These are phyloP conservation scores for Chaetorhynchus papuensis DNA, from an alignment of 2,113 vertebrate genomes.

Conservation along the genomic window DNA sequence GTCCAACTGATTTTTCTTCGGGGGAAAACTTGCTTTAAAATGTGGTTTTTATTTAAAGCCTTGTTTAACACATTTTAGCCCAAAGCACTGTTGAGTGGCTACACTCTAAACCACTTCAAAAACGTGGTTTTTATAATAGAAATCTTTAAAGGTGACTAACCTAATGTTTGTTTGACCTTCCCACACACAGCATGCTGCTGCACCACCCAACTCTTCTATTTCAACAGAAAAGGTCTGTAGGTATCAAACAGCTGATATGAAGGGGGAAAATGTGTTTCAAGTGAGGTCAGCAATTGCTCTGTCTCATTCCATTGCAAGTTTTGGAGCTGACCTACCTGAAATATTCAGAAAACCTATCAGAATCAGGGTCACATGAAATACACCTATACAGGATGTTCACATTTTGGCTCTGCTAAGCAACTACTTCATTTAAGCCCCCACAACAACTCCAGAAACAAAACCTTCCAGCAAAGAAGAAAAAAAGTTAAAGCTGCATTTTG, in stretches of 20 bases:
- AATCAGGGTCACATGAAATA: neutral
- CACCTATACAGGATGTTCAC: neutral
- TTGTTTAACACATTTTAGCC: slow-evolving; percentile 29
- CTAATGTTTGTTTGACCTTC: slow-evolving; percentile 15
- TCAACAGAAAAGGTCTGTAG: neutral
- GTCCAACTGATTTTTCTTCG: neutral
- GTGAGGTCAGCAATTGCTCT: neutral
- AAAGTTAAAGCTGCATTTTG: neutral
- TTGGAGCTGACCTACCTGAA: neutral
- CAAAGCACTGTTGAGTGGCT: slow-evolving; percentile 23
- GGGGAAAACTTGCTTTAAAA: neutral
- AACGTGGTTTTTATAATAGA: neutral
- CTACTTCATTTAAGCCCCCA: neutral
- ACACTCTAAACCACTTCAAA: slow-evolving; percentile 31
- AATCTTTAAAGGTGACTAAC: neutral
- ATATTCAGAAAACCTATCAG: neutral
- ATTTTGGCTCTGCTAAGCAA: neutral
- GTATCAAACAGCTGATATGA: neutral
- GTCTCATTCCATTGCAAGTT: neutral
- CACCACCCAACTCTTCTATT: neutral
- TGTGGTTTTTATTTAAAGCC: slow-evolving; percentile 49
- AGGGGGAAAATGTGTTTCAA: neutral
- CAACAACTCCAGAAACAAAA: neutral
- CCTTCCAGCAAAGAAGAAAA: neutral
- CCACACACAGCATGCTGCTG: neutral